Percentiles rank a stretch among this genome's conserved stretches.
These are phyloP conservation scores for Drosophila ogumai DNA, from an alignment of 1,140 invertebrate species.

Conservation along the genomic window DNA sequence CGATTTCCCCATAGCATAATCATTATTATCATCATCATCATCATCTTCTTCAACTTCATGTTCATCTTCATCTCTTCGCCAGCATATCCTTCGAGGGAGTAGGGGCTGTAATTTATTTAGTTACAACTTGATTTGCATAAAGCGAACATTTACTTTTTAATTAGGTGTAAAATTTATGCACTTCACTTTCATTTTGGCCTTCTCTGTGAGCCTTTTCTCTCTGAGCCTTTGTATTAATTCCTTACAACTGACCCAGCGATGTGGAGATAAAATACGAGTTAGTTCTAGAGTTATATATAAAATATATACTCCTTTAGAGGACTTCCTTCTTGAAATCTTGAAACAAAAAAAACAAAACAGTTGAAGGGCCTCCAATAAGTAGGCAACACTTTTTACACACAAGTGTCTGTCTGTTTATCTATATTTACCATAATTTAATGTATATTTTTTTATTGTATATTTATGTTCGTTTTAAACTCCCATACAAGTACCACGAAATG, in stretches of 20 bases:
- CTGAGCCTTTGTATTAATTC: constrained; percentile 34
- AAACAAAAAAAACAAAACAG: background rate
- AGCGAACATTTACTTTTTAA: constrained; percentile 82
- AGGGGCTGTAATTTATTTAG: constrained; percentile 74
- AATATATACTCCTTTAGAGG: background rate
- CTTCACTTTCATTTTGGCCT: constrained; percentile 70
- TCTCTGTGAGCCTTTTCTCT: background rate
- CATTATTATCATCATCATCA: constrained; percentile 14
- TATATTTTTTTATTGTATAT: background rate
- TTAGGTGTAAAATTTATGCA: constrained; percentile 83
- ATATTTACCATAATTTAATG: background rate
- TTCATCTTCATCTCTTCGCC: constrained; percentile 5
- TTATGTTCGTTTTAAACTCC: background rate
- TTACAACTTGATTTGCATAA: constrained; percentile 82
- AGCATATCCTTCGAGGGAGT: constrained; percentile 13
- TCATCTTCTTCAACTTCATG: background rate
- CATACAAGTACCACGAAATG: constrained; percentile 6
- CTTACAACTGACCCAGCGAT: constrained; percentile 24
- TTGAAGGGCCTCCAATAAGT: background rate
- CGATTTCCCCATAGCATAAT: background rate
- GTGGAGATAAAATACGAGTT: background rate
- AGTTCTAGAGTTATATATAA: background rate
- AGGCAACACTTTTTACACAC: background rate
- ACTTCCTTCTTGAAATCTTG: background rate
- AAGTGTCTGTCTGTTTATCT: background rate